These are phyloP conservation scores for Bellardia pandia DNA, from an alignment of 2,888 invertebrate species.

Conservation along the genomic window DNA sequence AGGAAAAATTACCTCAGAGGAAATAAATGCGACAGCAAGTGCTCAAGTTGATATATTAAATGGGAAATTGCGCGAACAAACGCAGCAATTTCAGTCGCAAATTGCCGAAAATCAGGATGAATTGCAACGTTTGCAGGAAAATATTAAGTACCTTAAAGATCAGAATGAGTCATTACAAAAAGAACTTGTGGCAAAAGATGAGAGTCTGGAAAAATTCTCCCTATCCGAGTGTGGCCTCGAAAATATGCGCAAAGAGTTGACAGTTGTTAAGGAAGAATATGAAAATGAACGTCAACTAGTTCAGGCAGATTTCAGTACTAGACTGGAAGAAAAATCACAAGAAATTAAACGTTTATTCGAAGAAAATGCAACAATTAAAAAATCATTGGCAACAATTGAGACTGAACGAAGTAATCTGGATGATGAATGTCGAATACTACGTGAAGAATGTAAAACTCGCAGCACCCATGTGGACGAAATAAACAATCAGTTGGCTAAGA, in stretches of 20 bases:
- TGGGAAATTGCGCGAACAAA: conserved; percentile 73
- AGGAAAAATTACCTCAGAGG: conserved; percentile 76
- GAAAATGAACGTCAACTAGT: conserved; percentile 77
- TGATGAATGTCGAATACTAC: conserved; percentile 78
- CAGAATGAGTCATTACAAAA: conserved; percentile 79
- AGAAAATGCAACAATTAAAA: conserved; percentile 75
- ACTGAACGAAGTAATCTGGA: conserved; percentile 76
- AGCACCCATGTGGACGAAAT: conserved; percentile 77
- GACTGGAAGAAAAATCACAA: conserved; percentile 76
- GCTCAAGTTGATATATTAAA: conserved; percentile 73
- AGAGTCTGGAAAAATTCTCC: conserved; percentile 82
- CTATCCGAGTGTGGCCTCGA: conserved; percentile 80
- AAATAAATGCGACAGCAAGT: conserved; percentile 66
- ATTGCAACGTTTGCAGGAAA: conserved; percentile 77
- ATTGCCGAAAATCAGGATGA: conserved; percentile 76
- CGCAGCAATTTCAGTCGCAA: conserved; percentile 73
- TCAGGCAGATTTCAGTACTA: conserved; percentile 71
- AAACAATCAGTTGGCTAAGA: conserved; percentile 76
- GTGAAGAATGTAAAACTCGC: conserved; percentile 77
- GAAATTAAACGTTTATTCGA: conserved; percentile 75
- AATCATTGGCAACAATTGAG: conserved; percentile 74
- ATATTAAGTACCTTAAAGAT: conserved; percentile 78
- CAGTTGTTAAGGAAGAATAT: conserved; percentile 78
- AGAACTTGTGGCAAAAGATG: conserved; percentile 80
- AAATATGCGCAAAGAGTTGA: conserved; percentile 78